Evolutionary conservation across 2,113 vertebrate genomes (phyloP).

Genomic region (Solea solea): DNA sequence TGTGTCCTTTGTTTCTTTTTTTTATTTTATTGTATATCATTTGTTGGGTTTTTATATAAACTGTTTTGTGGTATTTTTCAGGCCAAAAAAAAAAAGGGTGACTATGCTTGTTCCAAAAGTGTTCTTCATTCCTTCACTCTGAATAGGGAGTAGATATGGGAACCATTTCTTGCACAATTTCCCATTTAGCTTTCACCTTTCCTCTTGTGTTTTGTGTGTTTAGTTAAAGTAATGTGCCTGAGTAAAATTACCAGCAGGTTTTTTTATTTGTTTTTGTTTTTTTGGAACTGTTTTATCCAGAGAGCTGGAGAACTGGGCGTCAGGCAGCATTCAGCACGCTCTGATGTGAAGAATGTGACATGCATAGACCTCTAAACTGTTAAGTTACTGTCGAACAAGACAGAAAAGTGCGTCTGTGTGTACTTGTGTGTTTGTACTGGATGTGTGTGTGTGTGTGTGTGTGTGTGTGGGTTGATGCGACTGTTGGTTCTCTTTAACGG

Average conservation of each 20-base stretch:
- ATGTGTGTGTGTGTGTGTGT: slow-evolving; percentile 28
- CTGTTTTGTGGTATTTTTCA: slow-evolving; percentile 30
- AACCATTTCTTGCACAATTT: slow-evolving; percentile 71
- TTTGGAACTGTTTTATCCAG: slow-evolving; percentile 39
- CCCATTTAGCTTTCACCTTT: slow-evolving; percentile 39
- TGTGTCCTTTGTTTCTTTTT: slow-evolving; percentile 11
- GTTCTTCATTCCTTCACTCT: slow-evolving; percentile 56
- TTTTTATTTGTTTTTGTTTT: slow-evolving; percentile 15
- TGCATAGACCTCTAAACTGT: slow-evolving; percentile 76
- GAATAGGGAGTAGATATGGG: slow-evolving; percentile 43
- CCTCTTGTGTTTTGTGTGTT: slow-evolving; percentile 28
- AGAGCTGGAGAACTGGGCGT: slow-evolving; percentile 51
- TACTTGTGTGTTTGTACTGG: slow-evolving; percentile 3
- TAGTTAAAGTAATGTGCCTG: slow-evolving; percentile 63
- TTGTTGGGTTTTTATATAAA: neutral
- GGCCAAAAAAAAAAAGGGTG: slow-evolving; percentile 57
- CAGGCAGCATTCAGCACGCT: slow-evolving; percentile 63
- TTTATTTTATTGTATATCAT: neutral
- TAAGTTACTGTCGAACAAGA: slow-evolving; percentile 55
- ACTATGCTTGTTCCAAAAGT: slow-evolving; percentile 61
- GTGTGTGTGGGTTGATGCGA: slow-evolving; percentile 6
- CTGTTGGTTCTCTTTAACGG: slow-evolving; percentile 43
- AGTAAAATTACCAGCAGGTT: slow-evolving; percentile 61
- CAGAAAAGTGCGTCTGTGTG: slow-evolving; percentile 12
- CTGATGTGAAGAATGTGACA: slow-evolving; percentile 75